Evolutionary conservation across 1,140 invertebrate genomes (phyloP).

Genomic region (Apocrypta bakeri): DNA sequence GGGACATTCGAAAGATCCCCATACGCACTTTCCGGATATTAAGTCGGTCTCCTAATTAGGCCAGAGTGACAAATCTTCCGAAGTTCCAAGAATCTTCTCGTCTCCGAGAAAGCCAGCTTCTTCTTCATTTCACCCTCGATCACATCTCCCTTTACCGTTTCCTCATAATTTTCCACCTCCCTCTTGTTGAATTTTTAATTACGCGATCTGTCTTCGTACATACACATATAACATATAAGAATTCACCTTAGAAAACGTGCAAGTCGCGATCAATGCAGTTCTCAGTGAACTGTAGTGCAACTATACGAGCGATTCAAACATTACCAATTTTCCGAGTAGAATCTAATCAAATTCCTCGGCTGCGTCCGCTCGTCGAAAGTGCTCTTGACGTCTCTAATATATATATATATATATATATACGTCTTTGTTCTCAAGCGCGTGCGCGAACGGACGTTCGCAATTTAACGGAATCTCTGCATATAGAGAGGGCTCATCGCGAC

Average conservation of each 20-base stretch:
- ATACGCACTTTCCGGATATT: conserved; percentile 34
- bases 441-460: conserved; percentile 58
- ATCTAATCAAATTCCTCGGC: too few species aligned
- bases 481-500: conserved; percentile 60
- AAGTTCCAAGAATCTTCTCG: neutral
- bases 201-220: too few species aligned
- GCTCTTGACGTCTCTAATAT: too few species aligned
- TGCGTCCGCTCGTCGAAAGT: too few species aligned
- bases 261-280: too few species aligned
- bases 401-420: too few species aligned
- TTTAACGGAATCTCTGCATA: conserved; percentile 66
- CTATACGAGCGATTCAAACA: too few species aligned
- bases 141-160: neutral
- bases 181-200: too few species aligned
- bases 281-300: too few species aligned
- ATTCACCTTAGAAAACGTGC: too few species aligned
- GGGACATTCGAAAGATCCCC: conserved; percentile 27
- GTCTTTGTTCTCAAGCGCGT: conserved; percentile 6
- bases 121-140: neutral
- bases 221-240: too few species aligned
- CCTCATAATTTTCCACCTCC: neutral
- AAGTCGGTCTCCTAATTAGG: conserved; percentile 45
- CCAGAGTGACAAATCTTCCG: conserved; percentile 35
- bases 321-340: too few species aligned
- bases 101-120: neutral